Percentiles rank a stretch among this genome's conserved stretches.
Conservation (phyloP, 2,113 vertebrate genomes). For the Muscicapa adusta region DNA sequence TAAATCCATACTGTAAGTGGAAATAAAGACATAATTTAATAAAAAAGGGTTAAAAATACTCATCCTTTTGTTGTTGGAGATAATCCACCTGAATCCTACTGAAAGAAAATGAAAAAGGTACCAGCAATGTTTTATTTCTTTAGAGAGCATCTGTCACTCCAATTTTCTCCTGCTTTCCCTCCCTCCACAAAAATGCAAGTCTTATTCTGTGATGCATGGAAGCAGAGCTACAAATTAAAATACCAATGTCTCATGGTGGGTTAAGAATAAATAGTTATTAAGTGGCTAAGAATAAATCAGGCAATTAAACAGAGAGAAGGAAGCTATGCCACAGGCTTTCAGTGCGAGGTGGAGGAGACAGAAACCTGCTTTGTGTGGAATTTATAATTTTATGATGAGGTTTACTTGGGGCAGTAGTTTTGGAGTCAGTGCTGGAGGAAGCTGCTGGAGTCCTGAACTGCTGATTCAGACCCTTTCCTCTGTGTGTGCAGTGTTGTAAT, state of each 20-base stretch:
- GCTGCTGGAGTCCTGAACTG: not conserved
- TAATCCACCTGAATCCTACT: conserved; percentile 68
- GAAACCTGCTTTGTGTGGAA: not conserved
- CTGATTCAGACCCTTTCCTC: conserved; percentile 10
- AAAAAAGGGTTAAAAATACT: conserved; percentile 30
- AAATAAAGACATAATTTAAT: not conserved
- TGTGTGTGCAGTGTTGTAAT: not conserved
- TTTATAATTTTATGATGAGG: not conserved
- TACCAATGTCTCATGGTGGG: rapidly evolving
- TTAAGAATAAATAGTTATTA: not conserved
- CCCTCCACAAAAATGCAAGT: not conserved
- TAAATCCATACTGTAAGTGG: not conserved
- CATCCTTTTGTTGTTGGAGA: conserved; percentile 43
- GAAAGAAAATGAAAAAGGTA: conserved; percentile 63
- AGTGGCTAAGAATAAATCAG: not conserved
- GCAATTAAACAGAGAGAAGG: not conserved
- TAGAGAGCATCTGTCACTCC: conserved; percentile 51
- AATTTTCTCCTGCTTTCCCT: not conserved
- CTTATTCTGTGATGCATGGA: not conserved
- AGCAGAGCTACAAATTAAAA: not conserved
- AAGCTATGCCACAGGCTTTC: not conserved
- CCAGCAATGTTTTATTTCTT: conserved; percentile 19
- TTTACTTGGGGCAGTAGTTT: not conserved
- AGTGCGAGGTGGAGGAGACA: not conserved
- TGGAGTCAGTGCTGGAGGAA: not conserved